These are phyloP conservation scores for Ochropacha duplaris DNA, from an alignment of 2,888 invertebrate species.

Conservation along the genomic window DNA sequence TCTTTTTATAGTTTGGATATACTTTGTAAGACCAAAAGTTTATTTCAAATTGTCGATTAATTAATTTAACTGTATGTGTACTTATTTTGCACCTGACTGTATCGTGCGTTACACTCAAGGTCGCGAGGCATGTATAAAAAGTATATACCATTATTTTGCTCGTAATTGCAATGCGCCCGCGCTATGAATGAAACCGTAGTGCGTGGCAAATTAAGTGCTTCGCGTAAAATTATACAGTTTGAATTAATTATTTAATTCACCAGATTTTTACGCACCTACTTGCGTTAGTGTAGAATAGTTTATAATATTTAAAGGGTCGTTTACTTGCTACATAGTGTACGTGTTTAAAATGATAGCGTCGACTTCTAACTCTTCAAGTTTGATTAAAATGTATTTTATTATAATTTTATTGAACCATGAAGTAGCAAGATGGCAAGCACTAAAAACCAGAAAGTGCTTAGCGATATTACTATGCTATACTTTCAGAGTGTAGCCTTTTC, in stretches of 20 bases:
- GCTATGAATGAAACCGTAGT: conserved; percentile 31
- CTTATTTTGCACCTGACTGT: conserved; percentile 5
- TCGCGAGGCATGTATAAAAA: conserved; percentile 15
- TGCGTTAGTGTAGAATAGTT: not conserved
- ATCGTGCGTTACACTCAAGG: conserved; percentile 20
- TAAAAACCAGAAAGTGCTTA: too few relatives aligned
- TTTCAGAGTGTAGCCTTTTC: too few relatives aligned
- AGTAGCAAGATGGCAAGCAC: too few relatives aligned
- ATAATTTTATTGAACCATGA: too few relatives aligned
- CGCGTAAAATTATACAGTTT: conserved; percentile 21
- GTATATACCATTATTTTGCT: conserved; percentile 13
- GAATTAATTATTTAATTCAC: not conserved
- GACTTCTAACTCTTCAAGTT: too few relatives aligned
- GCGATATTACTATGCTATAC: too few relatives aligned
- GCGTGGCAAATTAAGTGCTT: conserved; percentile 16
- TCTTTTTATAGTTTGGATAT: not conserved
- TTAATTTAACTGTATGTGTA: not conserved
- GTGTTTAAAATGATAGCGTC: too few relatives aligned
- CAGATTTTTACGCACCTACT: not conserved
- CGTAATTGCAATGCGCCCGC: conserved; percentile 15
- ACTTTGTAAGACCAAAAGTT: not conserved
- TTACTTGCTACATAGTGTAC: not conserved
- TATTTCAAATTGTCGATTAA: not conserved
- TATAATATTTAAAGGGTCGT: not conserved
- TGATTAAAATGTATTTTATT: too few relatives aligned